Base-by-base conservation (phyloP, 2,888 invertebrate genomes). In the Cactoblastis cactorum region DNA sequence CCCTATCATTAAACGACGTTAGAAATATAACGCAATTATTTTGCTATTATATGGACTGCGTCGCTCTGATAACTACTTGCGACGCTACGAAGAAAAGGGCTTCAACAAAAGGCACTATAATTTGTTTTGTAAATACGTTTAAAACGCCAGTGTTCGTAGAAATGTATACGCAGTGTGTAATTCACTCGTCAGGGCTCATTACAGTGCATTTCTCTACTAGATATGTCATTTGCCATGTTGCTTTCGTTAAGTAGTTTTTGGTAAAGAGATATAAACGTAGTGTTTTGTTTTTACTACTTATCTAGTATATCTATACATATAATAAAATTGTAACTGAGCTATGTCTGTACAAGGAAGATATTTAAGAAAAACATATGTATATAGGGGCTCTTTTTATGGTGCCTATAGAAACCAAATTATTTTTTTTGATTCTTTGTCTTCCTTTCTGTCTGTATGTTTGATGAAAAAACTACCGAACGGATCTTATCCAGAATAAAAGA, bases 151-250 rank as follows among this genome's bases (percentile, higher is more conserved):
- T 32, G 32, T 32, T 32, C 15, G 32, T 45, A 58, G 46, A 59
- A 49, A 54, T n/a, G 35, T 18, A 33, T 15, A 22, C 38, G 24
- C 8, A 9, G n/a, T 14, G 54, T 57, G 53, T 52, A 51, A 61
- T 62, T 60, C 58, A 59, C 59, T 57, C 15, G 32, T 45, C 8
- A 3, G 12, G 32, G 12, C 55, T 61, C 59, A 62, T 67, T 65
- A 65, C 50, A 52, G 54, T 60, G 24, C 22, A 12, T 41, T 56
- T 67, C 59, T 55, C 59, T 61, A 61, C 50, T 45, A 55, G 57
- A 62, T 62, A 28, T 54, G 53, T 57, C 55, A 63, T 71, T 69
- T 57, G 12, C 33, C 14, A 12, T 12, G 12, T 28, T 28, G 12
- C 28, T 43, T 43, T 28, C 14, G 28, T 6, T 8, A 28, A 2